These are phyloP conservation scores for Mustelus asterias DNA, from an alignment of 2,113 vertebrate species.

Conservation along the genomic window DNA sequence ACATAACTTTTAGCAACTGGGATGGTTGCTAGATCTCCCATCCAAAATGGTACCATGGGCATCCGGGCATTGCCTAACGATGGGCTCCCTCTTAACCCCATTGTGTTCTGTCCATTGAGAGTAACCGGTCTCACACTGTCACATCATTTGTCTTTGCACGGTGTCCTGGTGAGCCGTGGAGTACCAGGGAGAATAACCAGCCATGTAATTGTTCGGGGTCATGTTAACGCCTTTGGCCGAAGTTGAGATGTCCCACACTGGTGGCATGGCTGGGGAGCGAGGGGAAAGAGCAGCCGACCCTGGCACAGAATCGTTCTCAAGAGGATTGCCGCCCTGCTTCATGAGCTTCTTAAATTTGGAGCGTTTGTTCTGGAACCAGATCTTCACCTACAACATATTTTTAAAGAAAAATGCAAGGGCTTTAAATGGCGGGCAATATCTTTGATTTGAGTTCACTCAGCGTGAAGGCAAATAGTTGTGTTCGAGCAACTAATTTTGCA, in stretches of 20 bases:
- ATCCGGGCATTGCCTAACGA: neutral
- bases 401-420: neutral
- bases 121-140: slow-evolving; percentile 42
- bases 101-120: slow-evolving; percentile 12
- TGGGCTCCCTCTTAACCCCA: slow-evolving; percentile 22
- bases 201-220: slow-evolving; percentile 97
- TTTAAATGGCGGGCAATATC: neutral
- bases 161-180: slow-evolving; percentile 97
- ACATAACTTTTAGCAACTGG: neutral
- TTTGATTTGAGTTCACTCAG: neutral
- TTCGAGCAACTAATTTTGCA: neutral
- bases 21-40: slow-evolving; percentile 9
- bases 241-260: slow-evolving; percentile 96
- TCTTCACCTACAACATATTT: slow-evolving; percentile 78
- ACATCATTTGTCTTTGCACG: slow-evolving; percentile 95
- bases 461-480: neutral
- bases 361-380: slow-evolving; percentile 99
- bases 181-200: slow-evolving; percentile 97
- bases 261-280: slow-evolving; percentile 89
- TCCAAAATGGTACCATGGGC: neutral
- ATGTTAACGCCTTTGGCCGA: slow-evolving; percentile 96
- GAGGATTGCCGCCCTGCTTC: slow-evolving; percentile 90
- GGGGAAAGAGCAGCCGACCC: slow-evolving; percentile 87
- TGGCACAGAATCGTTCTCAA: slow-evolving; percentile 83
- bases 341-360: slow-evolving; percentile 99